Conservation (phyloP, 2,797 vertebrate species). For the Coreius guichenoti region DNA sequence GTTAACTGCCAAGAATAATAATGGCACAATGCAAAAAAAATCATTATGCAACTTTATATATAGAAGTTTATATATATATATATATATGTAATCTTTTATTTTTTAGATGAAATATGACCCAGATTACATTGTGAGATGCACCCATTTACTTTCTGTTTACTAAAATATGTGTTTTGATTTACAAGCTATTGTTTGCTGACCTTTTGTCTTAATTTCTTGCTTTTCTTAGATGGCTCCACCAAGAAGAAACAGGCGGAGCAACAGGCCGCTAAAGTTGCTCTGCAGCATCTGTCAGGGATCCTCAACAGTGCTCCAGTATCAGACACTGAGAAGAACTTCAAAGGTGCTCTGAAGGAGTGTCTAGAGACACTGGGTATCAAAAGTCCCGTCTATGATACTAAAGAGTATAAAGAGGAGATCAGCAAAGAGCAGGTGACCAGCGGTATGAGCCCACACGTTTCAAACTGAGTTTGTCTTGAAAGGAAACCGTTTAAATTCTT, state of each 20-base stretch:
- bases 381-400: slow-evolving; percentile 41
- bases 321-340: slow-evolving; percentile 55
- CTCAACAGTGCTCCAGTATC: slow-evolving; percentile 21
- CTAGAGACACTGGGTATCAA: slow-evolving; percentile 49
- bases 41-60: too few species aligned
- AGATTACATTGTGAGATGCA: not conserved
- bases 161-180: not conserved
- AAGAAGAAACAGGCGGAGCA: slow-evolving; percentile 64
- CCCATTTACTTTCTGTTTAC: not conserved
- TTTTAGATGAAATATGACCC: too few species aligned
- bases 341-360: slow-evolving; percentile 60
- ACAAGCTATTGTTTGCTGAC: too few species aligned
- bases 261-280: slow-evolving; percentile 62
- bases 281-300: slow-evolving; percentile 55
- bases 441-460: not conserved
- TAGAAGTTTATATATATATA: too few species aligned
- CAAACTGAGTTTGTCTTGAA: slow-evolving; percentile 17
- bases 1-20: too few species aligned
- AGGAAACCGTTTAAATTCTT: not conserved
- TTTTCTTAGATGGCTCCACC: slow-evolving; percentile 50
- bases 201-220: not conserved
- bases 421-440: not conserved
- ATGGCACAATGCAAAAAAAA: too few species aligned
- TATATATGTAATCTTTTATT: too few species aligned
- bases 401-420: not conserved